phyloP scores from a whole-genome alignment of 2,113 vertebrate genomes.

The Pungitius pungitius region DNA sequence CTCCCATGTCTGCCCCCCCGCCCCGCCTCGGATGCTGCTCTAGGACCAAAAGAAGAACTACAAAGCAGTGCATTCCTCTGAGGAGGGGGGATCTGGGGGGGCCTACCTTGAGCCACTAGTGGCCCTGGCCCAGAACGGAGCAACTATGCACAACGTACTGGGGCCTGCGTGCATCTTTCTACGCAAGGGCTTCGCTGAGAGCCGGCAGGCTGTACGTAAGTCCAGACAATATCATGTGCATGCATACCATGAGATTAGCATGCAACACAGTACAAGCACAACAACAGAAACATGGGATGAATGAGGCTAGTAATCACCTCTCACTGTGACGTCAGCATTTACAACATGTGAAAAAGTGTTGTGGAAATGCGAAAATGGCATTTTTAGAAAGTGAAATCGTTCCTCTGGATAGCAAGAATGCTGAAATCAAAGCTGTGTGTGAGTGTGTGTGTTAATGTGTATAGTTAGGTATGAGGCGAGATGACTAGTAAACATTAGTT shows the following conservation, averaged over 20 bases:
- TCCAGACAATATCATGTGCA: slow-evolving; percentile 74
- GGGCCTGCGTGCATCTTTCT: slow-evolving; percentile 98
- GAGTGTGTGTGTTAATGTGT: slow-evolving; percentile 13
- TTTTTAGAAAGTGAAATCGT: slow-evolving; percentile 9
- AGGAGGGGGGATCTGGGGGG: slow-evolving; percentile 85
- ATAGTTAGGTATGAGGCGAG: slow-evolving; percentile 24
- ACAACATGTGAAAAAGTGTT: slow-evolving; percentile 7
- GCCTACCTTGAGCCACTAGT: slow-evolving; percentile 88
- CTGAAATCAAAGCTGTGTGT: slow-evolving; percentile 1
- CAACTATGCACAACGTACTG: slow-evolving; percentile 93
- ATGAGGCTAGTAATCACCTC: slow-evolving; percentile 32
- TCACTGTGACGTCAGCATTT: slow-evolving; percentile 14
- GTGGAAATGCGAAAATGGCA: neutral
- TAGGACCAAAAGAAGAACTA: slow-evolving; percentile 95
- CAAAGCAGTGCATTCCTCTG: slow-evolving; percentile 89
- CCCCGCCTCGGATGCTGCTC: slow-evolving; percentile 77
- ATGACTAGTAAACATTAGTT: slow-evolving; percentile 25
- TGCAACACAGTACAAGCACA: slow-evolving; percentile 11
- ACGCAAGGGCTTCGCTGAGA: slow-evolving; percentile 97
- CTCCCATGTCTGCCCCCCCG: slow-evolving; percentile 46
- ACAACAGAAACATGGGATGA: slow-evolving; percentile 8
- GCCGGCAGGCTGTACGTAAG: slow-evolving; percentile 99
- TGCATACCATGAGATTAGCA: slow-evolving; percentile 53
- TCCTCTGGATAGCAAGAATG: neutral
- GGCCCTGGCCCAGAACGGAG: slow-evolving; percentile 92